phyloP scores from a whole-genome alignment of 1,140 invertebrate species.

The Drosophila ohnishii region DNA sequence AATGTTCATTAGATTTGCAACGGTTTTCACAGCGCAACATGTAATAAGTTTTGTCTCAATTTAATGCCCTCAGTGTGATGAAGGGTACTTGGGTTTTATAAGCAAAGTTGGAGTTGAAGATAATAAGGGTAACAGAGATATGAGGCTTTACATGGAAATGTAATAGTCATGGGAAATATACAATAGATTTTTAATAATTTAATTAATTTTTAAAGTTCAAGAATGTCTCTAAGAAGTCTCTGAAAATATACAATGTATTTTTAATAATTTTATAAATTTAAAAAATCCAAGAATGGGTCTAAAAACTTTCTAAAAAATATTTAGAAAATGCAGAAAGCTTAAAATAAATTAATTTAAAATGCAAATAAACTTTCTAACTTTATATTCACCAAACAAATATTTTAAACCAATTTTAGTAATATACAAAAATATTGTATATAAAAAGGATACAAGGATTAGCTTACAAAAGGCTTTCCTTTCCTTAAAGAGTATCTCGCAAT shows the following conservation, averaged over 20 bases:
- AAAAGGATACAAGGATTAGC: background rate
- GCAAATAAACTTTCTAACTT: no score
- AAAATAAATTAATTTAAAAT: no score
- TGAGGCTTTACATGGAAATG: background rate
- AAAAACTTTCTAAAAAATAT: background rate
- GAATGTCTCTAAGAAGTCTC: no score
- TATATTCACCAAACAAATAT: background rate
- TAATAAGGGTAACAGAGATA: background rate
- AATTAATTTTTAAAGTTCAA: no score
- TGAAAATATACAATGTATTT: no score
- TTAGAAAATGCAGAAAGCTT: background rate
- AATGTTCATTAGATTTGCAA: slow-evolving; percentile 80
- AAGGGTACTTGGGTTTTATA: background rate
- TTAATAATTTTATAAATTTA: no score
- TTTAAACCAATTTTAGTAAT: background rate
- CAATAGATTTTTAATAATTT: background rate
- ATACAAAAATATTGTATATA: no score
- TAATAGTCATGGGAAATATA: background rate
- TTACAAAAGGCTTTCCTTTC: background rate
- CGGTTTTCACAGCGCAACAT: slow-evolving; percentile 73
- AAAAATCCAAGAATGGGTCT: background rate
- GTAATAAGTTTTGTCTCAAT: slow-evolving; percentile 70
- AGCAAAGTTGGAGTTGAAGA: background rate
- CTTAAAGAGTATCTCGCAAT: slow-evolving; percentile 15
- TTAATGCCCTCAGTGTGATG: slow-evolving; percentile 21